Evolutionary conservation across 2,113 vertebrate genomes (phyloP).

Genomic region (Campylorhamphus procurvoides): DNA sequence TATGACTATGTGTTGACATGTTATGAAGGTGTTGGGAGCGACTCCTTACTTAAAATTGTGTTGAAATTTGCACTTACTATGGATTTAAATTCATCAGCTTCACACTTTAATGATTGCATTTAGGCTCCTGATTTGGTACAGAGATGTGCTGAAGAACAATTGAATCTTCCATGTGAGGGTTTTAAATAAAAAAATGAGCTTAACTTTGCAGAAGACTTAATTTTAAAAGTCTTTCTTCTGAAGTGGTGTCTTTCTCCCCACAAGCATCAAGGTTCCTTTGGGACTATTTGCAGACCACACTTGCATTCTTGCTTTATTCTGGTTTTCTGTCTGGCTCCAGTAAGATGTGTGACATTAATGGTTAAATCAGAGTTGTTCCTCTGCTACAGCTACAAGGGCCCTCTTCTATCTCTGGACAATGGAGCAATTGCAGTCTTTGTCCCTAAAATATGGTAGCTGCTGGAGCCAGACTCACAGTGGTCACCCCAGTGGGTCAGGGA

Average conservation of each 20-base stretch:
- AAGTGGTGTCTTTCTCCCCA: not conserved
- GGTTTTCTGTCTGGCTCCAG: not conserved
- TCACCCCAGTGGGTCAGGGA: not conserved
- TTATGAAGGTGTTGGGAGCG: conserved; percentile 67
- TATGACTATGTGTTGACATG: conserved; percentile 70
- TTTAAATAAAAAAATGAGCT: conserved; percentile 17
- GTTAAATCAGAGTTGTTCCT: not conserved
- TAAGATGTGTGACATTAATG: not conserved
- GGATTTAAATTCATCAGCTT: conserved; percentile 60
- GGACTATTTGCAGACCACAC: not conserved
- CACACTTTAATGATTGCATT: conserved; percentile 61
- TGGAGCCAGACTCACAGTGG: not conserved
- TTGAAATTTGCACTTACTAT: conserved; percentile 67
- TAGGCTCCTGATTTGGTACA: conserved; percentile 32
- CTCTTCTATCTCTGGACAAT: not conserved
- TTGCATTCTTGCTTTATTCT: not conserved
- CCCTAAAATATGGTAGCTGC: not conserved
- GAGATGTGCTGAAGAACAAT: conserved; percentile 28
- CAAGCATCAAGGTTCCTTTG: not conserved
- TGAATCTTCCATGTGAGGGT: conserved; percentile 22
- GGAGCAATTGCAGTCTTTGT: not conserved
- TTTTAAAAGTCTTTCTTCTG: not conserved
- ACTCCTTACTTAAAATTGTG: conserved; percentile 62
- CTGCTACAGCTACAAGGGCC: not conserved
- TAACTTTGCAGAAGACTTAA: not conserved